Conservation (phyloP, 2,888 invertebrate species). For the Melanchra persicariae region DNA sequence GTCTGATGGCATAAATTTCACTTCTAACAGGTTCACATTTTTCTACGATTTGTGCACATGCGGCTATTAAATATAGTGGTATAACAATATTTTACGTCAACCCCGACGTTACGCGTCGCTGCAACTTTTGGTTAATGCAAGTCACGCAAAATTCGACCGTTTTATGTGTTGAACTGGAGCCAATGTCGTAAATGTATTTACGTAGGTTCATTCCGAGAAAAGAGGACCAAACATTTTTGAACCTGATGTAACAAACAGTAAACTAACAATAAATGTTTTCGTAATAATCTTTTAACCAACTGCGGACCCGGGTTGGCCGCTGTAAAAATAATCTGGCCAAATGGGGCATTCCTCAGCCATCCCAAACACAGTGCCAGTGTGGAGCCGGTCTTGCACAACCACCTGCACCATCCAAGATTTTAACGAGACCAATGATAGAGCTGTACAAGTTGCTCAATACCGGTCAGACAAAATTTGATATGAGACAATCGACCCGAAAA, state of each 20-base stretch:
- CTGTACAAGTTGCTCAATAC: too few species aligned
- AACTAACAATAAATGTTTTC: neutral
- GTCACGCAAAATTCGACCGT: constrained; percentile 23
- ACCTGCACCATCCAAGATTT: too few species aligned
- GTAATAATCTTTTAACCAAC: too few species aligned
- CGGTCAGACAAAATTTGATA: too few species aligned
- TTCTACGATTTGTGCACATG: too few species aligned
- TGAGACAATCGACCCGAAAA: too few species aligned
- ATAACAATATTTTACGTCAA: constrained; percentile 28
- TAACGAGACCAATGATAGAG: too few species aligned
- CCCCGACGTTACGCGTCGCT: constrained; percentile 6
- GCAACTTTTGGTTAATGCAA: constrained; percentile 31
- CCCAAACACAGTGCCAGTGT: too few species aligned
- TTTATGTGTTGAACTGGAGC: constrained; percentile 44
- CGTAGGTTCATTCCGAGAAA: neutral
- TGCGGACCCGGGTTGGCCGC: too few species aligned
- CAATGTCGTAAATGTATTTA: constrained; percentile 8
- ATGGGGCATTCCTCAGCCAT: too few species aligned
- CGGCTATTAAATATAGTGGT: constrained; percentile 17
- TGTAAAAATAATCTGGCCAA: too few species aligned
- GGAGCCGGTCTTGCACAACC: too few species aligned
- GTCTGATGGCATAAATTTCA: neutral
- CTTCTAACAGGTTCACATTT: neutral
- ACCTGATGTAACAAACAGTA: neutral
- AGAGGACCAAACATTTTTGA: neutral